Conservation (phyloP, 2,113 vertebrate species). For the Tiliqua scincoides region DNA sequence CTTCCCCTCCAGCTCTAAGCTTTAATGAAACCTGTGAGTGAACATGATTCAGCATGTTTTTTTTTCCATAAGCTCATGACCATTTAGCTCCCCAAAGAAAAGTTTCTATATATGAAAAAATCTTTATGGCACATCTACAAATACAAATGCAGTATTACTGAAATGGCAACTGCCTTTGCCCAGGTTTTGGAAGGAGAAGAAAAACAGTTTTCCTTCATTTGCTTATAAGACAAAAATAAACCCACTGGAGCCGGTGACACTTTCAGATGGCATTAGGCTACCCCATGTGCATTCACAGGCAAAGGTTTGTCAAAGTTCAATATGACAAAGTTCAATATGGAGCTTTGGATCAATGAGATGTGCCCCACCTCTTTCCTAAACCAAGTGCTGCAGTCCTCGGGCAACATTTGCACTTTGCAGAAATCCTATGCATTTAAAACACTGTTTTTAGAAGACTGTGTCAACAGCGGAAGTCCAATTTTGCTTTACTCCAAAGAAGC, state of each 20-base stretch:
- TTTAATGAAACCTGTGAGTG: slow-evolving; percentile 31
- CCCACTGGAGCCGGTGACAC: slow-evolving; percentile 42
- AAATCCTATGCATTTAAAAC: slow-evolving; percentile 59
- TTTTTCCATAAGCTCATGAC: slow-evolving; percentile 8
- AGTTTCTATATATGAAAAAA: slow-evolving; percentile 17
- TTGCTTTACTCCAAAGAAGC: rapidly evolving
- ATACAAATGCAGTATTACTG: not conserved
- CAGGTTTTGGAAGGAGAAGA: slow-evolving; percentile 14
- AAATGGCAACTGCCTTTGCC: slow-evolving; percentile 31
- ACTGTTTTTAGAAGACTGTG: slow-evolving; percentile 51
- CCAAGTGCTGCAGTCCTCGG: slow-evolving; percentile 67
- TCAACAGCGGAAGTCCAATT: slow-evolving; percentile 38
- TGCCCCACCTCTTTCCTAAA: slow-evolving; percentile 53
- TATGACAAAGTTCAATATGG: slow-evolving; percentile 58
- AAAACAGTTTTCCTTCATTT: slow-evolving; percentile 30
- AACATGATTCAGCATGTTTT: slow-evolving; percentile 35
- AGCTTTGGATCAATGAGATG: slow-evolving; percentile 56
- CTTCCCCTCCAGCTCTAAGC: not conserved
- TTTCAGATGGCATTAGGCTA: slow-evolving; percentile 47
- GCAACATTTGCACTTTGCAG: slow-evolving; percentile 72
- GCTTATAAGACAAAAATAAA: slow-evolving; percentile 17
- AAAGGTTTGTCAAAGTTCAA: slow-evolving; percentile 62
- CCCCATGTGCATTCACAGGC: slow-evolving; percentile 54
- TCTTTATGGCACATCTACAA: not conserved
- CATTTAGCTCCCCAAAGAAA: slow-evolving; percentile 35